phyloP scores from a whole-genome alignment of 2,888 invertebrate genomes.

The Ochropacha duplaris region DNA sequence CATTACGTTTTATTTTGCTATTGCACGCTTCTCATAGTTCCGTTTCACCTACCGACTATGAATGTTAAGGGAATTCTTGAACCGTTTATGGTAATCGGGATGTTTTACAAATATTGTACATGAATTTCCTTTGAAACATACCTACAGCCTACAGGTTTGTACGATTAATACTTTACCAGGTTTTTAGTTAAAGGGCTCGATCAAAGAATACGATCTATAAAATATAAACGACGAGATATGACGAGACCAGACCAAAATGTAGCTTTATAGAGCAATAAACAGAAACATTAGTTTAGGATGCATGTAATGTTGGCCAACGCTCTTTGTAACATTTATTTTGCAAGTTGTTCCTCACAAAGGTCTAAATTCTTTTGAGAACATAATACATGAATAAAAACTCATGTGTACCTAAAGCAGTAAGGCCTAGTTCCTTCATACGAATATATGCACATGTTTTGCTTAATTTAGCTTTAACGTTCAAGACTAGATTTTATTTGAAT shows the following conservation, averaged over 20 bases:
- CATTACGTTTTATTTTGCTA: too few relatives aligned
- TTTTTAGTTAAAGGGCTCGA: slow-evolving; percentile 41
- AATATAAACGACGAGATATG: slow-evolving; percentile 39
- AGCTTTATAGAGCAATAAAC: slow-evolving; percentile 50
- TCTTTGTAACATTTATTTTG: slow-evolving; percentile 15
- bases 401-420: slow-evolving; percentile 18
- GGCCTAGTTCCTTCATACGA: too few relatives aligned
- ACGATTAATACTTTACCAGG: slow-evolving; percentile 19
- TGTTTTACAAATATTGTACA: too few relatives aligned
- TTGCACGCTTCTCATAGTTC: too few relatives aligned
- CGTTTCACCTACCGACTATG: too few relatives aligned
- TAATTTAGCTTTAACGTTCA: too few relatives aligned
- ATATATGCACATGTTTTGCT: too few relatives aligned
- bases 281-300: slow-evolving; percentile 11
- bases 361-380: slow-evolving; percentile 12
- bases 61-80: too few relatives aligned
- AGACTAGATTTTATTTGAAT: too few relatives aligned
- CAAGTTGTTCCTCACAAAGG: slow-evolving; percentile 19
- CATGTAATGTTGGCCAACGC: slow-evolving; percentile 5
- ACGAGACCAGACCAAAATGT: slow-evolving; percentile 38
- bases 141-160: too few relatives aligned
- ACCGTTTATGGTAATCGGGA: too few relatives aligned
- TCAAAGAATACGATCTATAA: slow-evolving; percentile 45
- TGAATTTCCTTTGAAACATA: too few relatives aligned
- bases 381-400: slow-evolving; percentile 23